Evolutionary conservation across 2,888 invertebrate species (phyloP).

Genomic region (Oligia latruncula): DNA sequence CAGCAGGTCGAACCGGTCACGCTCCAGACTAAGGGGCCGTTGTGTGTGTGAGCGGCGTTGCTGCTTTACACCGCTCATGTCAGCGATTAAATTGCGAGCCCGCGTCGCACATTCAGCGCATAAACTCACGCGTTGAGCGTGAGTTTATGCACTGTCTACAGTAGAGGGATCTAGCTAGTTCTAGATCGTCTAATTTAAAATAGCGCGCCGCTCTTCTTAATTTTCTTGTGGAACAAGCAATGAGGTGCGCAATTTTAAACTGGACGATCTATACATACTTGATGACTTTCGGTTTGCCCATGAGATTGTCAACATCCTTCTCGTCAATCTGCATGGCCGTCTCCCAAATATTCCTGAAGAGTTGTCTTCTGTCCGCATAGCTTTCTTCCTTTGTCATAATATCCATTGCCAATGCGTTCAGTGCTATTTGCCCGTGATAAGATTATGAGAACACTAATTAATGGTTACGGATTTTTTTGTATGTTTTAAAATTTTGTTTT

Average conservation of each 20-base stretch:
- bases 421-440: background rate
- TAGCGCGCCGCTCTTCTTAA: background rate
- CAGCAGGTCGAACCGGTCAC: no score
- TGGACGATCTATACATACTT: conserved; percentile 71
- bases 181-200: background rate
- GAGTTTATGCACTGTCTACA: no score
- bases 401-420: conserved; percentile 62
- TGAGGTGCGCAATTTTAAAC: background rate
- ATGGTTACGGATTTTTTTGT: background rate
- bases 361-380: conserved; percentile 79
- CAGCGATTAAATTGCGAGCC: no score
- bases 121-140: no score
- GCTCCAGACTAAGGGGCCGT: no score
- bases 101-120: no score
- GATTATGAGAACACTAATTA: background rate
- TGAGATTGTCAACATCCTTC: conserved; percentile 72
- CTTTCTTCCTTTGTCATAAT: conserved; percentile 78
- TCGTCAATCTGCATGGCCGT: conserved; percentile 76
- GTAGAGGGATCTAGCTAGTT: background rate
- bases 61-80: no score
- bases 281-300: conserved; percentile 82
- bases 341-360: conserved; percentile 85
- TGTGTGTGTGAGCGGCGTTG: no score
- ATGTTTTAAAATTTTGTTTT: background rate
- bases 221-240: background rate